These are phyloP conservation scores for Drusus annulatus DNA, from an alignment of 1,140 invertebrate species.

Conservation along the genomic window DNA sequence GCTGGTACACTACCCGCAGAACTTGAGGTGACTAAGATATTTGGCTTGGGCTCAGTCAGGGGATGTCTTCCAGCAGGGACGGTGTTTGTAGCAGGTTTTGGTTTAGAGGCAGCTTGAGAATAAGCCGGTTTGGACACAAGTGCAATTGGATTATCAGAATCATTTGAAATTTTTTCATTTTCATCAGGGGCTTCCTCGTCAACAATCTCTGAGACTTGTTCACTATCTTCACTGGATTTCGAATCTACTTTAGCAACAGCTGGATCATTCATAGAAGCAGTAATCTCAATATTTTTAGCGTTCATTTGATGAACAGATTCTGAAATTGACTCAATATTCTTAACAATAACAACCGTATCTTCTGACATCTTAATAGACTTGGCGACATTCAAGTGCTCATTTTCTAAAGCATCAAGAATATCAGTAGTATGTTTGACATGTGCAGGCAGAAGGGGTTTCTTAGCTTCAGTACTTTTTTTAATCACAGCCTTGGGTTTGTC, in stretches of 20 bases:
- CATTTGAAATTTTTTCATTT: constrained; percentile 20
- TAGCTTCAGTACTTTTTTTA: constrained; percentile 54
- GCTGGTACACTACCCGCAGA: constrained; percentile 22
- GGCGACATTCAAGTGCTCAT: constrained; percentile 62
- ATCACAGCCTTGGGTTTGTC: constrained; percentile 48
- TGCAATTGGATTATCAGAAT: background rate
- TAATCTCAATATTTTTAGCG: constrained; percentile 38
- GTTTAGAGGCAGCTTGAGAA: constrained; percentile 70
- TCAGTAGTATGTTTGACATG: constrained; percentile 63
- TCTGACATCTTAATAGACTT: constrained; percentile 52
- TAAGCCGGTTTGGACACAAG: constrained; percentile 65
- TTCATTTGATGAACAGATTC: constrained; percentile 46
- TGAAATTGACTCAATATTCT: constrained; percentile 1
- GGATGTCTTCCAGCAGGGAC: constrained; percentile 56
- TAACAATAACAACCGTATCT: background rate
- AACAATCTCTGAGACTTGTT: background rate
- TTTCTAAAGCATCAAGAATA: constrained; percentile 67
- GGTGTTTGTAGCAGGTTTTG: constrained; percentile 64
- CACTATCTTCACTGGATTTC: background rate
- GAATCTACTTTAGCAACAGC: background rate
- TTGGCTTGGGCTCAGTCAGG: constrained; percentile 62
- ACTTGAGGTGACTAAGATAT: constrained; percentile 46
- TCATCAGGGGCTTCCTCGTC: background rate
- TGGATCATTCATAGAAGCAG: constrained; percentile 1
- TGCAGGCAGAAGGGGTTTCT: constrained; percentile 56